Base-by-base conservation (phyloP, 2,797 vertebrate genomes). In the Sebastes itinus region DNA sequence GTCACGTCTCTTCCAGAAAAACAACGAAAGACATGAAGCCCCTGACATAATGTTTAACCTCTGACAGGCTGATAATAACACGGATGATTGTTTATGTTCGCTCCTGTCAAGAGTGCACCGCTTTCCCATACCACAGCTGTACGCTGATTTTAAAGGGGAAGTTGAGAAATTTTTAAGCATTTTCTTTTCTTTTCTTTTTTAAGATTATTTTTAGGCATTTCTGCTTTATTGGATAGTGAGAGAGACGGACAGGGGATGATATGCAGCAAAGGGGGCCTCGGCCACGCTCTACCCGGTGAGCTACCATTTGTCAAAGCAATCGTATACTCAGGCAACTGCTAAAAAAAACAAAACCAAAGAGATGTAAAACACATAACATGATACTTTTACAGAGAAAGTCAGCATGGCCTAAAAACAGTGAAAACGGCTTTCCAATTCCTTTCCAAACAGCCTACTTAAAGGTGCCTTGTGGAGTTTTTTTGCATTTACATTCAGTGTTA, bases 81-180 rank as follows among this genome's bases (percentile, higher is more conserved):
- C 4, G 72, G 46, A 65, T 38, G 10, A 64, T 1, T 71, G 61
- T 75, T 87, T 83, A 35, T 54, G n/a, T 77, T 80, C 32, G 20
- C 2, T 20, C 20, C 30, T 46, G 66, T 55, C 49, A 63, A 54
- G 9, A 69, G 30, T 46, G 35, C 59, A 20, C 6, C 0, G 2
- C 25, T 59, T 28, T 20, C 9, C 33, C 27, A 42, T 11, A 27
- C 13, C 23, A 58, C 55, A 70, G 66, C 62, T 69, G 67, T 7
- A 14, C 20, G 35, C n/a, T 20, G 13, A 66, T 22, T 55, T 67
- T 16, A 30, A 25, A 59, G 10, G 23, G 54, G 20, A 13, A 65
- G 42, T 6, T 0, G 1, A 28, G 5, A 7, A 7, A 25, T 33
- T 42, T 42, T 42, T 46, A 46, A 70, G 9, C 4, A 38, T 60